These are phyloP conservation scores for Rhabdomys pumilio DNA, from an alignment of 2,797 vertebrate genomes.

Conservation along the genomic window DNA sequence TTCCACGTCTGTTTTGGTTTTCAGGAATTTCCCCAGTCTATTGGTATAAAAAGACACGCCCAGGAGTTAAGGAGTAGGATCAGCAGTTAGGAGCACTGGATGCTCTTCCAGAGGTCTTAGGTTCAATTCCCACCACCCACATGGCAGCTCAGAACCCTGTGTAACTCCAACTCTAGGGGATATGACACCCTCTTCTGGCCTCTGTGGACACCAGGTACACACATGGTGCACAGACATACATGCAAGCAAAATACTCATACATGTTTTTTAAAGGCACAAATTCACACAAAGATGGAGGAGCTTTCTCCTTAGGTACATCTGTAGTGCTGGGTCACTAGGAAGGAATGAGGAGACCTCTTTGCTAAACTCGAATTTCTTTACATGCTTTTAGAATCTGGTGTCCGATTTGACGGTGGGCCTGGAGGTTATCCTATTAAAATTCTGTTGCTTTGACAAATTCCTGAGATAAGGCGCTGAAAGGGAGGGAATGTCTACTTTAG, in stretches of 20 bases:
- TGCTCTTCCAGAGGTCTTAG: not conserved
- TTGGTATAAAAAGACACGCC: not conserved
- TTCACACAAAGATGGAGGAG: not conserved
- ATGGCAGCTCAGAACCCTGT: not conserved
- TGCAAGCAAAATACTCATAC: not conserved
- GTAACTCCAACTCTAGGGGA: not conserved
- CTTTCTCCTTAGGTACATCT: not conserved
- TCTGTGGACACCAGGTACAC: not conserved
- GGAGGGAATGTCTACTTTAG: not conserved
- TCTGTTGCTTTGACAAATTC: not conserved
- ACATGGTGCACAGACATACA: not conserved
- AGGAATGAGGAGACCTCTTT: not conserved
- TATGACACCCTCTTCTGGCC: not conserved
- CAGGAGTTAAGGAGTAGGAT: not conserved
- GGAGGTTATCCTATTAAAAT: not conserved
- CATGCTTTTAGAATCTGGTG: not conserved
- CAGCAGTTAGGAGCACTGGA: not conserved
- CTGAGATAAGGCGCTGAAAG: not conserved
- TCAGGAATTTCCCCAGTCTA: slow-evolving; percentile 94
- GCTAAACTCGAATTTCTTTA: not conserved
- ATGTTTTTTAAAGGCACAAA: not conserved
- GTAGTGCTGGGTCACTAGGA: not conserved
- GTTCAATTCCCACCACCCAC: not conserved
- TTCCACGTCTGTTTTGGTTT: slow-evolving; percentile 91
- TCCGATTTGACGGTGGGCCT: not conserved